Percentiles rank a stretch among this genome's conserved stretches.
phyloP scores from a whole-genome alignment of 2,797 vertebrate genomes.

The Sebastes diaconus region DNA sequence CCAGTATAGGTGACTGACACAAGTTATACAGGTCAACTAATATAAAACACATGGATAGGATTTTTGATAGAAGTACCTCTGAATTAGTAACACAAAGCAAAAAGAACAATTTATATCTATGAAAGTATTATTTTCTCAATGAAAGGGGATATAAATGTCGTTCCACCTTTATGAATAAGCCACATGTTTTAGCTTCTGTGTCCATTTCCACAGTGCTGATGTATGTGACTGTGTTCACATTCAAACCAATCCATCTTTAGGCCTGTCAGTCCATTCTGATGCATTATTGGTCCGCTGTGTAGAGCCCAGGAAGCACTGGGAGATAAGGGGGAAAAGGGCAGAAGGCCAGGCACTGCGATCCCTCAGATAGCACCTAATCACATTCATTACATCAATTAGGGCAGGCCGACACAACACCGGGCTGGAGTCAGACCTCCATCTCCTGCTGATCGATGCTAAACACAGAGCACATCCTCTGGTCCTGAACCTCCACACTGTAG shows the following conservation, averaged over 20 bases:
- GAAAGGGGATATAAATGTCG: background rate
- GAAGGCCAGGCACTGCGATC: conserved; percentile 74
- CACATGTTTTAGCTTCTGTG: background rate
- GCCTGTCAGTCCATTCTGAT: conserved; percentile 52
- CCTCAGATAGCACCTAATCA: conserved; percentile 83
- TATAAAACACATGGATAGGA: background rate
- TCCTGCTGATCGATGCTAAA: conserved; percentile 71
- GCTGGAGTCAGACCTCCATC: conserved; percentile 64
- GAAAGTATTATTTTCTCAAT: background rate
- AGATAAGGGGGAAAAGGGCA: conserved; percentile 74
- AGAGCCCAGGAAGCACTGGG: conserved; percentile 75
- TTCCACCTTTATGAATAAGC: background rate
- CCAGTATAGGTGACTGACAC: background rate
- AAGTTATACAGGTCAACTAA: background rate
- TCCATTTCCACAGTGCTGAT: background rate
- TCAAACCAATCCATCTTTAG: conserved; percentile 32
- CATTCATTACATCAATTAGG: conserved; percentile 86
- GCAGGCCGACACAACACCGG: conserved; percentile 63
- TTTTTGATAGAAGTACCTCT: background rate
- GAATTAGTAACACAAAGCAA: background rate
- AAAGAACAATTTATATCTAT: background rate
- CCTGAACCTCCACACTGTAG: conserved; percentile 23
- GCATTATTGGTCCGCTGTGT: conserved; percentile 68
- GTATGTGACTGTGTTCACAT: background rate
- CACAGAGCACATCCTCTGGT: conserved; percentile 53